Conservation (phyloP, 2,113 vertebrate species). For the Dicentrarchus labrax region DNA sequence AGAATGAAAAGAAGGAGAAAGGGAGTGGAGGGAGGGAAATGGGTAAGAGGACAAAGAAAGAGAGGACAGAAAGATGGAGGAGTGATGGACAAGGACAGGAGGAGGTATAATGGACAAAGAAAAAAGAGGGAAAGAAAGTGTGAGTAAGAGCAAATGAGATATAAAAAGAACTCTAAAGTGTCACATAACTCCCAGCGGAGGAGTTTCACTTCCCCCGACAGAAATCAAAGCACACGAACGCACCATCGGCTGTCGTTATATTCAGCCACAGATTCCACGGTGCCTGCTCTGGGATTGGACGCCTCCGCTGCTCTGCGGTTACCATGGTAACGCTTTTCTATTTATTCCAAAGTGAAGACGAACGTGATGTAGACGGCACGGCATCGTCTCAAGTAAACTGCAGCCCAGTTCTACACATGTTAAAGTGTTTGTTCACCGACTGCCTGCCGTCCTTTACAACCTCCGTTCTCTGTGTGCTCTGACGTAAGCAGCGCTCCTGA, state of each 20-base stretch:
- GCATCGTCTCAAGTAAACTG: too few relatives aligned
- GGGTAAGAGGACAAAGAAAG: neutral
- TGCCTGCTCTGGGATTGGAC: neutral
- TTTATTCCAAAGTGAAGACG: neutral
- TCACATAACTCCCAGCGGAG: slow-evolving; percentile 18
- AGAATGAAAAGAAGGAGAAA: neutral
- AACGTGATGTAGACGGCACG: neutral
- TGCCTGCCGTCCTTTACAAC: neutral
- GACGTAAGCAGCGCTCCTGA: neutral
- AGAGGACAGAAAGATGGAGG: too few relatives aligned
- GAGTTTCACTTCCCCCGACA: slow-evolving; percentile 14
- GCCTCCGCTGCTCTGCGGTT: slow-evolving; percentile 14
- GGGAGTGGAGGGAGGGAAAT: too few relatives aligned
- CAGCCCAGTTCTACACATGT: too few relatives aligned
- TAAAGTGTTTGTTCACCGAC: neutral
- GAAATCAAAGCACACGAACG: slow-evolving; percentile 19
- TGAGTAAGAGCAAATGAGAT: neutral
- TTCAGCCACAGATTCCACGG: neutral
- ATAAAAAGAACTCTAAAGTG: slow-evolving; percentile 4
- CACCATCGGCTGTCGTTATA: neutral
- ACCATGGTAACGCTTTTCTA: slow-evolving; percentile 24
- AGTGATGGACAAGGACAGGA: neutral
- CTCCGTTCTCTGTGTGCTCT: neutral
- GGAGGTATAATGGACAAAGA: too few relatives aligned
- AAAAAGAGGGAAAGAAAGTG: neutral